Evolutionary conservation across 2,797 vertebrate species (phyloP).

Genomic region (Rachycentron canadum): DNA sequence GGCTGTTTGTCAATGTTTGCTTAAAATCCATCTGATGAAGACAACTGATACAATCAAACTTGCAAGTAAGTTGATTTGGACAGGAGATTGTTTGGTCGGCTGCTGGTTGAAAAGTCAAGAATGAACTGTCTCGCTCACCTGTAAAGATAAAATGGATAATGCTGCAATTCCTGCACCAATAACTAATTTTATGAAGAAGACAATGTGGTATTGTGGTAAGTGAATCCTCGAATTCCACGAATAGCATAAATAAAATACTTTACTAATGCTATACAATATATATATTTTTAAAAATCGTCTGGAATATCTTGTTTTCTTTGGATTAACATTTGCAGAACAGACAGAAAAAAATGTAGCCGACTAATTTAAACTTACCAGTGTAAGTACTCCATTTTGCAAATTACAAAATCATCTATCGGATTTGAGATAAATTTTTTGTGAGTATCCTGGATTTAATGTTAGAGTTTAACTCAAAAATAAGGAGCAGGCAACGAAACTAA

Average conservation of each 20-base stretch:
- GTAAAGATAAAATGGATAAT: too few species aligned
- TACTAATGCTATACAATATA: too few species aligned
- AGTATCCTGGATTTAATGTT: neutral
- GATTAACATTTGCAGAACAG: neutral
- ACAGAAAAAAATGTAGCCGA: neutral
- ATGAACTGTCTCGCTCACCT: too few species aligned
- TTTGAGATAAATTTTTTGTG: neutral
- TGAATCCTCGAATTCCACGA: too few species aligned
- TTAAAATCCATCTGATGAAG: neutral
- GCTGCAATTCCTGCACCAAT: neutral
- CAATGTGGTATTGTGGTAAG: too few species aligned
- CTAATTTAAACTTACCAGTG: slow-evolving; percentile 11
- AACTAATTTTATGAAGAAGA: neutral
- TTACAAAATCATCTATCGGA: neutral
- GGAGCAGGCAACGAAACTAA: neutral
- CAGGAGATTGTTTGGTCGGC: neutral
- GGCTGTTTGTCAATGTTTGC: neutral
- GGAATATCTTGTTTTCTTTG: neutral
- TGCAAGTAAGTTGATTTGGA: neutral
- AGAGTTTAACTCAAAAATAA: neutral
- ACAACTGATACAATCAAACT: neutral
- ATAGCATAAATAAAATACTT: neutral
- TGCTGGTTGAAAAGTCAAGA: too few species aligned
- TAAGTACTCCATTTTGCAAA: fast-evolving
- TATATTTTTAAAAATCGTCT: neutral